These are phyloP conservation scores for Eriocheir sinensis DNA, from an alignment of 1,140 invertebrate genomes.

Conservation along the genomic window DNA sequence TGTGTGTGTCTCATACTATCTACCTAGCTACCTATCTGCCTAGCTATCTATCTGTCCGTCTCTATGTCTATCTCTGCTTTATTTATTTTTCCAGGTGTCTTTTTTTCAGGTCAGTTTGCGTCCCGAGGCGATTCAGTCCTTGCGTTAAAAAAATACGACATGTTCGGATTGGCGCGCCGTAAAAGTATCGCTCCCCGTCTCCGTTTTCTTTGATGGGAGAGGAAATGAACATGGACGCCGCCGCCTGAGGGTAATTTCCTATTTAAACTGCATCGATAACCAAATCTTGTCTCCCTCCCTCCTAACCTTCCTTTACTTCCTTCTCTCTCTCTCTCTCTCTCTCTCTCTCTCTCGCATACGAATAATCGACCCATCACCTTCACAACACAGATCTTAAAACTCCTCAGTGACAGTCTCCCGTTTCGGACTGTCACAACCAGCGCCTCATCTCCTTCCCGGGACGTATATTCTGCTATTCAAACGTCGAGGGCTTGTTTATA, in stretches of 20 bases:
- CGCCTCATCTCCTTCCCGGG: neutral
- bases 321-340: neutral
- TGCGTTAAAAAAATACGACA: neutral
- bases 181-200: neutral
- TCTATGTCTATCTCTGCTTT: neutral
- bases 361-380: no score
- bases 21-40: no score
- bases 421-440: neutral
- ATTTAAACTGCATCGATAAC: slow-evolving; percentile 25
- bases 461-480: neutral
- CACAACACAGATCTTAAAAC: neutral
- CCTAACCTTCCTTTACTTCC: neutral
- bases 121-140: neutral
- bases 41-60: neutral
- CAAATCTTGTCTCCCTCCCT: neutral
- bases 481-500: no score
- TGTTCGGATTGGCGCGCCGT: neutral
- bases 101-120: neutral
- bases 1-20: neutral
- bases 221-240: slow-evolving; percentile 3
- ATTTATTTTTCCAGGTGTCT: neutral
- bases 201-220: neutral
- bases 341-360: neutral
- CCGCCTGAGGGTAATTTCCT: slow-evolving; percentile 3
- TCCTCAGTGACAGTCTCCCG: neutral